These are phyloP conservation scores for Leucophenga maculata DNA, from an alignment of 2,888 invertebrate species.

Conservation along the genomic window DNA sequence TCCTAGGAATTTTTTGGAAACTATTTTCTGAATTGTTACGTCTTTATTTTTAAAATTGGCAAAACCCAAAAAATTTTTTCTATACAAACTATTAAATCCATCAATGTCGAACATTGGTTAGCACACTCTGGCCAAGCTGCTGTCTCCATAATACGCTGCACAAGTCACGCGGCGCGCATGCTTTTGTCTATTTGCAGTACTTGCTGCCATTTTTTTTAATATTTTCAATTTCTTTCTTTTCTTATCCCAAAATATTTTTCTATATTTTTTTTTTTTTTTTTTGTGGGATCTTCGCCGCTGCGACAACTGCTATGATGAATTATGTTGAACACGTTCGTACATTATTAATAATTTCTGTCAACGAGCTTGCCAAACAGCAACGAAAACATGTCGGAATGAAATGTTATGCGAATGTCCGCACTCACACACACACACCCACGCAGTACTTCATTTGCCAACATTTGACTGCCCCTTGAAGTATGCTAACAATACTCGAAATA, in stretches of 20 bases:
- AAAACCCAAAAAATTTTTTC: too few species aligned
- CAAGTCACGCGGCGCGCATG: background rate
- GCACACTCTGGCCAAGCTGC: background rate
- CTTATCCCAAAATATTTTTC: constrained; percentile 31
- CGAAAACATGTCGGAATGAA: constrained; percentile 14
- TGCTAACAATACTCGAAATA: too few species aligned
- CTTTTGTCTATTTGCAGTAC: constrained; percentile 42
- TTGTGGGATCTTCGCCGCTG: constrained; percentile 13
- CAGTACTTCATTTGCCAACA: background rate
- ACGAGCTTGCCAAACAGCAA: constrained; percentile 36
- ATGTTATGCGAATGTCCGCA: constrained; percentile 39
- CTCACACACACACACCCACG: background rate
- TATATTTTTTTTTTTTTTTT: constrained; percentile 11
- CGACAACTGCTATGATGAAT: constrained; percentile 62
- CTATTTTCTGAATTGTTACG: too few species aligned
- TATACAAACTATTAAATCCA: too few species aligned
- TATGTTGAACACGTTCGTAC: constrained; percentile 60
- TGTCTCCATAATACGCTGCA: constrained; percentile 3
- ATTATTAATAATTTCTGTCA: constrained; percentile 70
- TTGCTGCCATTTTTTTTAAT: constrained; percentile 39
- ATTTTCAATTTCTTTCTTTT: constrained; percentile 47
- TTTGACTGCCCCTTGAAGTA: background rate
- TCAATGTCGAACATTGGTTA: too few species aligned
- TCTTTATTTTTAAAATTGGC: too few species aligned
- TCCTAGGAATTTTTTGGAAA: too few species aligned